Conservation (phyloP, 2,113 vertebrate species). For the Pseudolaguvia tuberculata region DNA sequence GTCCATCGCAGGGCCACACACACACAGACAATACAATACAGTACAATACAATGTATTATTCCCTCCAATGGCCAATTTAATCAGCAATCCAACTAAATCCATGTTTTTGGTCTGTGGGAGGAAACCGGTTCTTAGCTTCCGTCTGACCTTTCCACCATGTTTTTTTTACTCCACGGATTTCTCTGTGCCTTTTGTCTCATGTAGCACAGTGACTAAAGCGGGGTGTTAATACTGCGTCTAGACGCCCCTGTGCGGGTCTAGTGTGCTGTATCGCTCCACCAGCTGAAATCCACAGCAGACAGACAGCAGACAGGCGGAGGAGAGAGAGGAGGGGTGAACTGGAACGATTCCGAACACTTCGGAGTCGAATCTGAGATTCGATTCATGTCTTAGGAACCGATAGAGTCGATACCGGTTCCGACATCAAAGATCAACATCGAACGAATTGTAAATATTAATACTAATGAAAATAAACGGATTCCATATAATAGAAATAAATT, state of each 20-base stretch:
- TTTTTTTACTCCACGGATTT: background rate
- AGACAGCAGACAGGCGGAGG: slow-evolving; percentile 23
- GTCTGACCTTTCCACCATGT: slow-evolving; percentile 1
- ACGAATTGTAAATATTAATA: too few relatives aligned
- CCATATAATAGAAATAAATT: background rate
- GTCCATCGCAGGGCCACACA: too few relatives aligned
- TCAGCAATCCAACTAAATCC: too few relatives aligned
- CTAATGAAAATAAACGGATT: too few relatives aligned
- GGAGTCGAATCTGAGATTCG: background rate
- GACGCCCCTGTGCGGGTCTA: background rate
- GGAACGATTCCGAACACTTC: background rate
- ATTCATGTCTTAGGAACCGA: background rate
- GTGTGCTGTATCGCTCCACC: background rate
- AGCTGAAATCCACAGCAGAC: slow-evolving; percentile 12
- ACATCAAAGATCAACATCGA: too few relatives aligned
- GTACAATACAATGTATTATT: too few relatives aligned
- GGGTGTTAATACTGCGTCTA: background rate
- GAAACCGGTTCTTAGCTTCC: too few relatives aligned
- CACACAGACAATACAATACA: too few relatives aligned
- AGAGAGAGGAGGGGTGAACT: background rate
- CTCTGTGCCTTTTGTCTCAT: background rate
- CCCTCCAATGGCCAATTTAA: too few relatives aligned
- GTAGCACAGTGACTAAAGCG: background rate
- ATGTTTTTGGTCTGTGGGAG: too few relatives aligned
- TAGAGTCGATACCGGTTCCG: background rate